Evolutionary conservation across 2,797 vertebrate species (phyloP), one percentile per base, ranked within the genome.

Genomic region (Scarus forsteni): DNA sequence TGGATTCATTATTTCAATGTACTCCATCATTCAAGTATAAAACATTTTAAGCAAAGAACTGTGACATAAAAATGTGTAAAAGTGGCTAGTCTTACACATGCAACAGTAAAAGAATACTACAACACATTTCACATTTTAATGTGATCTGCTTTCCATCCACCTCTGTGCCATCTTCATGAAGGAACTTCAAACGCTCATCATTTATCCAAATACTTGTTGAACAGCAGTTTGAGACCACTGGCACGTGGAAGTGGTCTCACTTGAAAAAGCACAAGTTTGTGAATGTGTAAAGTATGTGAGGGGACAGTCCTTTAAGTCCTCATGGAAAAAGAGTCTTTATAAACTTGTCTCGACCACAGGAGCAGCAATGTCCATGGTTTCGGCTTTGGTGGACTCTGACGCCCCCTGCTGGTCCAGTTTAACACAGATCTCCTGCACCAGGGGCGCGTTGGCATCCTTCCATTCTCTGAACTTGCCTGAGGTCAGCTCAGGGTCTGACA

Each of bases 391-490:
- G 74, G 75, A 81, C 34, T 86, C 86, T 80, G 77, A 3, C n/a
- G 74, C 84, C 85, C 48, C 77, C 77, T 89, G 93, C 55, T 95
- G 94, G 65, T 91, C 87, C 38, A 85, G 79, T 50, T 89, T 87
- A 15, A 92, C 86, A 75, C 94, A 92, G 68, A 97, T 95, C 48
- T 99, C 98, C 77, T 97, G 95, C 75, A 98, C 77, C 78, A 99
- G 79, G 62, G 96, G 75, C 3, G 88, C 92, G 27, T 99, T 97
- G 66, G 91, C 93, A 66, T 95, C 94, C 79, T 97, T 99, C 98
- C 98, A 99, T 56, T 95, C 89, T 86, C 94, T 94, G 87, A 97
- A 99, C 73, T 94, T 97, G 77, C 81, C 65, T 1, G 97, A 95
- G 3, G 95, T 98, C 69, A 99, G 88, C 70, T 92, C 80, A 0